Evolutionary conservation across 2,797 vertebrate species (phyloP).

Genomic region (Manis crassicaudata): DNA sequence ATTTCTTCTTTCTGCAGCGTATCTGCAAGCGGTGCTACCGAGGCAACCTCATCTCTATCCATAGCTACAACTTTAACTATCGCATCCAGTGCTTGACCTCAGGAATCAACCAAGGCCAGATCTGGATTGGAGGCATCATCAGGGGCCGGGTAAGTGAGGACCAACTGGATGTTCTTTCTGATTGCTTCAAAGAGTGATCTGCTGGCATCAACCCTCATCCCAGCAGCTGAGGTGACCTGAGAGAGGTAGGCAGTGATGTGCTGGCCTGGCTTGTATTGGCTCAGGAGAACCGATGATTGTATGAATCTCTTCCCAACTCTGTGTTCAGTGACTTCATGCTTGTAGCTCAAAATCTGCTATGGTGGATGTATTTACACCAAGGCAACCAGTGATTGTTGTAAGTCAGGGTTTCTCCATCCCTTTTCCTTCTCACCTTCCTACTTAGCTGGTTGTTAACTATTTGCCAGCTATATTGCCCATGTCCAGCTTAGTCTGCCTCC

Average conservation of each 20-base stretch:
- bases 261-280: background rate
- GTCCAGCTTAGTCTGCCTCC: background rate
- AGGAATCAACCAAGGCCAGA: rapidly evolving
- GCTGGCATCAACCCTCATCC: background rate
- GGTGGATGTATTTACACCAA: background rate
- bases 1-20: rapidly evolving
- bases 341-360: background rate
- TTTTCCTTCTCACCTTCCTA: background rate
- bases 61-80: rapidly evolving
- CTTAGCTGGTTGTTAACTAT: background rate
- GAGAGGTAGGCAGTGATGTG: background rate
- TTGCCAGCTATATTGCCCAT: too few relatives aligned
- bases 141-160: background rate
- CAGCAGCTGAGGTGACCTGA: background rate
- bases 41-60: conserved; percentile 68
- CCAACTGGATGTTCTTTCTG: background rate
- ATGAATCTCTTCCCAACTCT: background rate
- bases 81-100: rapidly evolving
- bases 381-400: background rate
- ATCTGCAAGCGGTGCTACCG: background rate
- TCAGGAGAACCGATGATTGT: background rate
- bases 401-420: background rate
- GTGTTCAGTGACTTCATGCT: background rate
- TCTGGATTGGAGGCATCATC: conserved; percentile 72
- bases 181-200: background rate